Conservation (phyloP, 2,888 invertebrate genomes). For the Eulithis prunata region DNA sequence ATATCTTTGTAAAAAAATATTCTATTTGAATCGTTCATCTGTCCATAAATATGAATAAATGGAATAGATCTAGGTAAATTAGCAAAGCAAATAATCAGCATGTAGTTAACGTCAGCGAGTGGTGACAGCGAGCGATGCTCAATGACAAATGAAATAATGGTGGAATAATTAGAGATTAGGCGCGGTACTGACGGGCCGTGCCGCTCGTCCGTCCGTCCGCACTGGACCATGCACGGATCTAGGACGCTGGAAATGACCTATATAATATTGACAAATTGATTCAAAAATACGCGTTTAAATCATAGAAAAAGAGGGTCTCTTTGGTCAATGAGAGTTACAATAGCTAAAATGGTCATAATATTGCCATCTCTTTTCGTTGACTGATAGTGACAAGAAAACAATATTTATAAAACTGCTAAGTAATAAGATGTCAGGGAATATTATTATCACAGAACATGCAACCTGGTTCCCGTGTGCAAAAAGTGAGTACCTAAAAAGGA, state of each 20-base stretch:
- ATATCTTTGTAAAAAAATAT: no score
- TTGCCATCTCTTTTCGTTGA: no score
- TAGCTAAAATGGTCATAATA: no score
- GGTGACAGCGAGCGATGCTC: constrained; percentile 32
- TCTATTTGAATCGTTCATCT: neutral
- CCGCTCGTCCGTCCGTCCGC: constrained; percentile 37
- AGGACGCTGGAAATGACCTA: constrained; percentile 25
- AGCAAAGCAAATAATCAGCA: constrained; percentile 24
- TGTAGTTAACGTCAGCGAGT: constrained; percentile 16
- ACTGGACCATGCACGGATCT: constrained; percentile 14
- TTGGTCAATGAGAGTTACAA: no score
- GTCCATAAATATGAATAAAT: constrained; percentile 5
- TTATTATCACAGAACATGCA: no score
- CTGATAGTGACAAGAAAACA: no score
- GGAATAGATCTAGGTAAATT: neutral
- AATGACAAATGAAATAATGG: constrained; percentile 65
- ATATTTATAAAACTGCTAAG: no score
- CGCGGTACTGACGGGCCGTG: constrained; percentile 54
- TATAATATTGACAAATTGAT: neutral
- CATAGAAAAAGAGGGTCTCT: no score
- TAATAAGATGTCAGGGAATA: no score
- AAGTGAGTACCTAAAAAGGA: no score
- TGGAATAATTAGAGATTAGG: constrained; percentile 74
- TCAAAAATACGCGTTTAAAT: no score
- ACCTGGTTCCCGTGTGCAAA: no score